Conservation (phyloP, 1,140 invertebrate genomes). For the Anastrepha ludens region DNA sequence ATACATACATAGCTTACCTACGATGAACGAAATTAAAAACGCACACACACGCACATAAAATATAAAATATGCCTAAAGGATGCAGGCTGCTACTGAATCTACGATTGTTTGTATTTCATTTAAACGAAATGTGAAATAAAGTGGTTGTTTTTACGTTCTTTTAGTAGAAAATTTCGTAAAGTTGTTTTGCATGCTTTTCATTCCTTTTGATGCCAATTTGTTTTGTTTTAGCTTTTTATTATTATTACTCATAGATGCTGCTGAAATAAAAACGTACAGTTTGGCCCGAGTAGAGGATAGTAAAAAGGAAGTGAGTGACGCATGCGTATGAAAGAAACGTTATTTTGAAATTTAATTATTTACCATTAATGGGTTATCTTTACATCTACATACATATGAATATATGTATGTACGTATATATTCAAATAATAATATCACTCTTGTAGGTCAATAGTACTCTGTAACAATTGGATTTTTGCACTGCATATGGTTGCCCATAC, state of each 20-base stretch:
- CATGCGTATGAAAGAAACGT: background rate
- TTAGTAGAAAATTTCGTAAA: constrained; percentile 38
- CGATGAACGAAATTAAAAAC: constrained; percentile 22
- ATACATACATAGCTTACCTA: background rate
- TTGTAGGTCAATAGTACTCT: too few species aligned
- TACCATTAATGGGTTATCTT: too few species aligned
- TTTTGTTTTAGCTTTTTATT: background rate
- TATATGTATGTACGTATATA: too few species aligned
- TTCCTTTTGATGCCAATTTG: constrained; percentile 16
- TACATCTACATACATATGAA: too few species aligned
- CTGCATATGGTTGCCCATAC: too few species aligned
- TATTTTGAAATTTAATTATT: too few species aligned
- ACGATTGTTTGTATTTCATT: constrained; percentile 2
- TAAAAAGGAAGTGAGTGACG: background rate
- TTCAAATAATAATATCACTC: too few species aligned
- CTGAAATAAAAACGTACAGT: constrained; percentile 23
- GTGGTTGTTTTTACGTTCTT: constrained; percentile 48
- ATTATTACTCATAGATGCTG: constrained; percentile 4
- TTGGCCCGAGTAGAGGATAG: background rate
- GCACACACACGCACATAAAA: background rate
- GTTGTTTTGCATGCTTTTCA: constrained; percentile 39
- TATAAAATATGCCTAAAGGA: constrained; percentile 5
- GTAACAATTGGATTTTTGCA: too few species aligned
- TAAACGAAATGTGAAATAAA: constrained; percentile 49
- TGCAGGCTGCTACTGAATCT: background rate